phyloP scores from a whole-genome alignment of 2,113 vertebrate genomes.

The Microcebus tavaratra region DNA sequence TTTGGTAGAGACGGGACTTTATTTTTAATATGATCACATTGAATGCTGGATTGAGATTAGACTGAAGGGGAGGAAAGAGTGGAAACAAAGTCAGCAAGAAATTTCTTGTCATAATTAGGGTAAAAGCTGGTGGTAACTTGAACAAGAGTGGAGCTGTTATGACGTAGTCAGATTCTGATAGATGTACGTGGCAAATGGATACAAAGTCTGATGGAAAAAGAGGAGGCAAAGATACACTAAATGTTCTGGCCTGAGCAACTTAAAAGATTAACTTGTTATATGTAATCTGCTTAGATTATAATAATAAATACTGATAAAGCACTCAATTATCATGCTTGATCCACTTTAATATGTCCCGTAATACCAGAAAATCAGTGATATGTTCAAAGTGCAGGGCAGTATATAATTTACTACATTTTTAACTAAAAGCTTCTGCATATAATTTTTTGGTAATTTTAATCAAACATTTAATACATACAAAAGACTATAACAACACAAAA shows the following conservation, averaged over 20 bases:
- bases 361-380: not conserved
- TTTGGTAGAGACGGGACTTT: not conserved
- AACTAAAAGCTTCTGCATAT: not conserved
- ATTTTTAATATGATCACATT: not conserved
- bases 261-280: not conserved
- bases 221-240: not conserved
- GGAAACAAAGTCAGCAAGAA: not conserved
- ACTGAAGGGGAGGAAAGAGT: not conserved
- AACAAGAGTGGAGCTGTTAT: not conserved
- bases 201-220: not conserved
- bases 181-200: not conserved
- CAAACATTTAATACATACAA: not conserved
- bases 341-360: not conserved
- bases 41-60: not conserved
- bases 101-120: not conserved
- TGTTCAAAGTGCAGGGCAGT: not conserved
- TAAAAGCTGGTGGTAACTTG: not conserved
- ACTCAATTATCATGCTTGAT: not conserved
- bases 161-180: not conserved
- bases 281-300: not conserved
- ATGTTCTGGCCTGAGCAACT: not conserved
- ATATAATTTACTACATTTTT: not conserved
- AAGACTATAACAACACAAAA: not conserved
- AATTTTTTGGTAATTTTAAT: not conserved
- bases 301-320: not conserved